Base-by-base conservation (phyloP, 2,113 vertebrate species). In the Microtus pennsylvanicus region DNA sequence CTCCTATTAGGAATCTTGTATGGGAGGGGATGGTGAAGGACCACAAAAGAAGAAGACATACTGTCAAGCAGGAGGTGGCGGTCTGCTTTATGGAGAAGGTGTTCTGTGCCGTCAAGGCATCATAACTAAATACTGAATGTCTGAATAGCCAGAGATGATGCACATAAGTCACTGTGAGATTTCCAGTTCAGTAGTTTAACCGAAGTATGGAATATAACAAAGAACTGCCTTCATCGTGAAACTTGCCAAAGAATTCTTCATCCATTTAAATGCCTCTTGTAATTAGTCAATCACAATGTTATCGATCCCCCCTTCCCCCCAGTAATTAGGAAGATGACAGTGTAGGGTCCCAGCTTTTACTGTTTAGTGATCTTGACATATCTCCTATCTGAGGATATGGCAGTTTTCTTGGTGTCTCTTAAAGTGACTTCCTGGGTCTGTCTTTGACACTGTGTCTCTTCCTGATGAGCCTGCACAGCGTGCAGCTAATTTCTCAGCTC, bases 321-420 rank as follows among this genome's bases (percentile, higher is more conserved):
- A 82, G 3, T 82, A 72, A 87, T 55, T 92, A 87, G 80, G 55
- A 61, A 55, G 28, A 86, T 78, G 47, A 52, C 74, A 89, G 87
- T 82, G 28, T 50, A 89, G 17, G 4, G 19, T 81, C 96, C 85
- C 50, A 90, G 58, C 12, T 93, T 91, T 78, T 92, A 42, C 13
- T 78, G 14, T 89, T 94, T 28, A 80, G 70, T n/a, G 9, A 95
- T 67, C 61, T 94, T 91, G 72, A 93, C 77, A 88, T 80, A 78
- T 86, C 85, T 33, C 10, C 50, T 42, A 70, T 24, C 83, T 70
- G 81, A 90, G 35, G 28, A 47, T 24, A 76, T 65, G 3, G 16
- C 55, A 75, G 6, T 1, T 70, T 95, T 91, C 19, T 76, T 69
- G 55, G 33, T 92, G 30, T 89, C 55, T 94, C 33, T 30, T 38